These are phyloP conservation scores for Podarcis raffonei DNA, from an alignment of 2,113 vertebrate genomes.

Conservation along the genomic window DNA sequence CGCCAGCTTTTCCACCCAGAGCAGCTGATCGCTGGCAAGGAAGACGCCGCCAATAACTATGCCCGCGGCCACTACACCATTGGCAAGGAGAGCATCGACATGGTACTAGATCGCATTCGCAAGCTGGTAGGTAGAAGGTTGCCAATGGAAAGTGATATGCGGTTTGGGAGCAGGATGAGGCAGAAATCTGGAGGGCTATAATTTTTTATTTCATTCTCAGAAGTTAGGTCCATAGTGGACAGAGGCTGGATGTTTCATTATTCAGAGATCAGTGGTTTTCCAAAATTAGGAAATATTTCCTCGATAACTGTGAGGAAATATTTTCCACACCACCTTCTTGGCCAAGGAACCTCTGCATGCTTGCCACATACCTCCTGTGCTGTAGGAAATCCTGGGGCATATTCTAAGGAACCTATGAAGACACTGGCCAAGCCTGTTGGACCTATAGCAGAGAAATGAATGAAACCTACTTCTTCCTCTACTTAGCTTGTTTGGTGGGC, in stretches of 20 bases:
- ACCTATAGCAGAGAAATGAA: no score
- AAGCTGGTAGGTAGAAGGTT: constrained; percentile 75
- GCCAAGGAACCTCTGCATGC: neutral
- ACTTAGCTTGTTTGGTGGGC: no score
- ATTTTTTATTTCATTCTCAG: neutral
- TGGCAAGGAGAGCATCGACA: constrained; percentile 83
- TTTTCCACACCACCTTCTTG: neutral
- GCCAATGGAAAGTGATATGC: neutral
- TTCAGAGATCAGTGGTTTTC: neutral
- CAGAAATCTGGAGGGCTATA: neutral
- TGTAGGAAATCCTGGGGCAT: neutral
- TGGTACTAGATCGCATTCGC: constrained; percentile 79
- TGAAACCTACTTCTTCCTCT: no score
- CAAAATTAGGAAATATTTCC: neutral
- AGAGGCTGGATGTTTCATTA: neutral
- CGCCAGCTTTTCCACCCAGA: constrained; percentile 82
- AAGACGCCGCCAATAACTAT: constrained; percentile 84
- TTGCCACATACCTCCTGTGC: neutral
- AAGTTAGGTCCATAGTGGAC: neutral
- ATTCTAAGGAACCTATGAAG: neutral
- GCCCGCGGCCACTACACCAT: constrained; percentile 84
- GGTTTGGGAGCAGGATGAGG: neutral
- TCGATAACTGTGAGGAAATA: neutral
- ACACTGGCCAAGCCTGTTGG: neutral
- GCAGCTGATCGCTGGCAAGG: constrained; percentile 82